Evolutionary conservation across 2,888 invertebrate genomes (phyloP), one percentile per base, ranked within the genome.

Genomic region (Hyposoter didymator): DNA sequence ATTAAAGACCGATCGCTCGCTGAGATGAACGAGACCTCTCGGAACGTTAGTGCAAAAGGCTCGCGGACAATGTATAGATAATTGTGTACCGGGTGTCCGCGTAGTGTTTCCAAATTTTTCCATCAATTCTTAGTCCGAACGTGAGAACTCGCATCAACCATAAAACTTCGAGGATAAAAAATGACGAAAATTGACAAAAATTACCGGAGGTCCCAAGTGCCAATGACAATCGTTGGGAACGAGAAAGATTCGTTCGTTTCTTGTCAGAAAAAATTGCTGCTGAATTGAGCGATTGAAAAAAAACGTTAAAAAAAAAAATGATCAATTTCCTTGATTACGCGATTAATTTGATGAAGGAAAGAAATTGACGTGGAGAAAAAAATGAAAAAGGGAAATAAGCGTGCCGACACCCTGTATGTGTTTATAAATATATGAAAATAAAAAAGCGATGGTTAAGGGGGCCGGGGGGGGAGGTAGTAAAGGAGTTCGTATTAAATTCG

Each of bases 401-500:
- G 17, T 62, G 32, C 32, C 28, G 35, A 64, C 39, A 64, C 39
- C 12, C 39, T 43, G 12, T 67, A 43, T 43, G 19, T 43, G 10
- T 49, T n/a, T 17, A 32, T 22, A 43, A 14, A 67, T 32, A 32
- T 32, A 49, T 32, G n/a, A 32, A 70, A 70, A 67, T 12, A 47
- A 69, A 66, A 72, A 59, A 12, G 4, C 1, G 19, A 8, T 8
- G 52, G n/a, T 52, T 19, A 19, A 19, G 52, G 59, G 47, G 49
- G 49, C 14, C 22, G 72, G 47, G 49, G 49, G n/a, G 32, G 72
- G 47, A 32, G 76, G 84, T 82, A 81, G 85, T 75, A 76, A 59
- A 79, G 70, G 78, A 87, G 82, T 82, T 78, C 82, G 88, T 88
- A 89, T 89, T 89, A 87, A 88, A 90, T 89, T 90, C 89, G 86